A percentile compares a stretch with the other conserved stretches of the same genome.
Evolutionary conservation across 2,797 vertebrate species (phyloP).

Genomic region (Trachops cirrhosus): DNA sequence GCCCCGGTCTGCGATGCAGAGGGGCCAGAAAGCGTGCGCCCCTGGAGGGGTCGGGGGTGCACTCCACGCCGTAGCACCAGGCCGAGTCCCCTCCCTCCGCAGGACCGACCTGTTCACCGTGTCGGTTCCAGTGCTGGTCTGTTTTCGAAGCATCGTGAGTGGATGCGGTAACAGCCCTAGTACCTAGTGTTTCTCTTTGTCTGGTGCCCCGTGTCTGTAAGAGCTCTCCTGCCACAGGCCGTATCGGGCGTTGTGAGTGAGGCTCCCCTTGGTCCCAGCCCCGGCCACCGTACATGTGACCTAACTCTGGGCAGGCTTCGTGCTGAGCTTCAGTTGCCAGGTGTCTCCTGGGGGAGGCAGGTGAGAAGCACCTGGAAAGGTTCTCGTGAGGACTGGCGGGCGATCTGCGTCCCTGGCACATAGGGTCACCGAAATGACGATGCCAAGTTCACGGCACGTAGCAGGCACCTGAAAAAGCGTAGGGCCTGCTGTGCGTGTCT

Average conservation of each 20-base stretch:
- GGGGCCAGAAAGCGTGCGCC: neutral
- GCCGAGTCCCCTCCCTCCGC: too few species aligned
- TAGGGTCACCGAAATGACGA: neutral
- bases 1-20: neutral
- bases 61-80: too few species aligned
- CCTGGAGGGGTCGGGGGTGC: fast-evolving
- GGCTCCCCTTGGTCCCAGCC: neutral
- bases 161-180: neutral
- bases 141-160: neutral
- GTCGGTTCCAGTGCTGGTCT: neutral
- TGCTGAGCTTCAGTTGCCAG: neutral
- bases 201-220: neutral
- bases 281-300: neutral
- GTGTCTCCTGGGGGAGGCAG: fast-evolving
- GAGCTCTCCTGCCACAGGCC: neutral
- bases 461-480: neutral
- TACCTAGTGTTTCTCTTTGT: neutral
- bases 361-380: neutral
- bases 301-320: neutral
- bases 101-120: too few species aligned
- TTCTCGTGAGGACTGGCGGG: neutral
- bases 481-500: neutral
- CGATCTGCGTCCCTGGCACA: too few species aligned
- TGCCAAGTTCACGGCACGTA: neutral
- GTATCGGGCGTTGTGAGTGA: neutral